A percentile compares a stretch with the other conserved stretches of the same genome.
Evolutionary conservation across 2,888 invertebrate species (phyloP).

Genomic region (Acleris laterana): DNA sequence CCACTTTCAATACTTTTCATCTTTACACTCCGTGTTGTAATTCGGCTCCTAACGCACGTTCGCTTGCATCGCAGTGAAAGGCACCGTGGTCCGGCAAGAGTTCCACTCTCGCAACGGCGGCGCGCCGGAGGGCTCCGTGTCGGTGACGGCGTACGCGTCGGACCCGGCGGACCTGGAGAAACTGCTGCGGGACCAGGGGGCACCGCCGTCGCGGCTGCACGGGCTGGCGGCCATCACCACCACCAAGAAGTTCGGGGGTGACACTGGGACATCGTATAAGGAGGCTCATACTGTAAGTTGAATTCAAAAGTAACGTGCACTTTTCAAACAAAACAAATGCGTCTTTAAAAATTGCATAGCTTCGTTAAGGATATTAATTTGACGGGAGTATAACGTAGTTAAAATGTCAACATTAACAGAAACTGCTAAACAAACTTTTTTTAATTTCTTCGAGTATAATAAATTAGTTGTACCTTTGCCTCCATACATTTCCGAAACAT

Average conservation of each 20-base stretch:
- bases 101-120: constrained; percentile 88
- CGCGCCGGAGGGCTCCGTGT: constrained; percentile 87
- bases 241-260: constrained; percentile 75
- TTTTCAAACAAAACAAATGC: not conserved
- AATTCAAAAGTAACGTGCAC: not conserved
- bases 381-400: no score
- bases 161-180: constrained; percentile 84
- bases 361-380: no score
- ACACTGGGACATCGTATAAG: constrained; percentile 66
- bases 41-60: constrained; percentile 29
- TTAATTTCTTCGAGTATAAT: no score
- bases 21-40: constrained; percentile 42
- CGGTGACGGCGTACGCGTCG: constrained; percentile 88
- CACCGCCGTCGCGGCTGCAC: constrained; percentile 69
- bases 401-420: no score
- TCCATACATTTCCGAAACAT: no score
- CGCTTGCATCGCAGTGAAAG: constrained; percentile 85
- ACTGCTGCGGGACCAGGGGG: constrained; percentile 67
- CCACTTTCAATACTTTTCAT: constrained; percentile 5
- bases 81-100: constrained; percentile 87
- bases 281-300: constrained; percentile 67
- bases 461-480: no score
- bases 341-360: not conserved
- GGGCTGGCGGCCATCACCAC: constrained; percentile 79
- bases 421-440: no score